A percentile compares a stretch with the other conserved stretches of the same genome.
phyloP scores from a whole-genome alignment of 1,140 invertebrate genomes.

The Whitmania pigra region DNA sequence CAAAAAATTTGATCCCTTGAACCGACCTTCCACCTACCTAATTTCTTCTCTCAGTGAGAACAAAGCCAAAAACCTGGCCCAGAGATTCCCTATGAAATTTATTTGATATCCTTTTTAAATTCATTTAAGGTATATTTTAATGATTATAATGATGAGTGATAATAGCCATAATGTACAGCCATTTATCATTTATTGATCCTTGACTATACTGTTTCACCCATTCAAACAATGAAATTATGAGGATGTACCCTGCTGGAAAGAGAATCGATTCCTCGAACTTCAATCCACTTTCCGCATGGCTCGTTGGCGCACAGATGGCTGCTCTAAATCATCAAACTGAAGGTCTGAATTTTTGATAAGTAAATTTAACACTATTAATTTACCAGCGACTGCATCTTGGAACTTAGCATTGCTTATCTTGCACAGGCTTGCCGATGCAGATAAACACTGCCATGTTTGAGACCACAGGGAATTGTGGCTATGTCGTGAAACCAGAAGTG shows the following conservation, averaged over 20 bases:
- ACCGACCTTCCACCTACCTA: conserved; percentile 48
- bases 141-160: background rate
- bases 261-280: conserved; percentile 46
- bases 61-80: conserved; percentile 74
- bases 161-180: background rate
- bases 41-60: conserved; percentile 84
- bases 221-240: conserved; percentile 69
- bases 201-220: conserved; percentile 43
- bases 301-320: conserved; percentile 44
- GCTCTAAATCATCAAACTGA: conserved; percentile 85
- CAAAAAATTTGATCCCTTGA: background rate
- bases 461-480: conserved; percentile 26
- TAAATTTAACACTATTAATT: no score
- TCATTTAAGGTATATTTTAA: background rate
- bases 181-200: no score
- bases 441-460: conserved; percentile 22
- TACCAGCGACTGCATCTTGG: no score
- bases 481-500: conserved; percentile 26
- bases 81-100: conserved; percentile 64
- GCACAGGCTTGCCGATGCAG: conserved; percentile 18
- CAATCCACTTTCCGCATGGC: conserved; percentile 45
- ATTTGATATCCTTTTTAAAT: conserved; percentile 38
- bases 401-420: background rate
- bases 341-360: conserved; percentile 28
- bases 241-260: conserved; percentile 71